These are phyloP conservation scores for Philypnodon macrostomus DNA, from an alignment of 2,797 vertebrate species.

Conservation along the genomic window DNA sequence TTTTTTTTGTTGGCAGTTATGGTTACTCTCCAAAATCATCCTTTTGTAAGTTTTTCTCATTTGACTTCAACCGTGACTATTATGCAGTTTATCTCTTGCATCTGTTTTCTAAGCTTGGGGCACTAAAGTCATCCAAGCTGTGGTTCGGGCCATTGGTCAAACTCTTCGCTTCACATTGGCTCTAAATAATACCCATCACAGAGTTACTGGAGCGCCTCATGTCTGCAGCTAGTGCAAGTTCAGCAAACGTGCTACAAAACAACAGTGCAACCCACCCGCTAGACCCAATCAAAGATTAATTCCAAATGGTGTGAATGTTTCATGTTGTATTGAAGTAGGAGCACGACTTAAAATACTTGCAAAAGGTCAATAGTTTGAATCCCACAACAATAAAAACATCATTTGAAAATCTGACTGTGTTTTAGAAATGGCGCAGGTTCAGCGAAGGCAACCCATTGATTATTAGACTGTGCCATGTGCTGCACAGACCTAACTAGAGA, in stretches of 20 bases:
- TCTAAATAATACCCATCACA: not conserved
- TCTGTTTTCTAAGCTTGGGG: not conserved
- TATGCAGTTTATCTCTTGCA: not conserved
- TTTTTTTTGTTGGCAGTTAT: not conserved
- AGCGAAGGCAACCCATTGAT: no score
- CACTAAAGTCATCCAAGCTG: not conserved
- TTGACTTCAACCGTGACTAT: not conserved
- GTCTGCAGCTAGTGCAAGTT: not conserved
- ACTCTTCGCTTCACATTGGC: not conserved
- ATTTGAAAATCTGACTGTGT: not conserved
- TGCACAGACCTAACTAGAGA: no score
- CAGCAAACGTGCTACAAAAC: not conserved
- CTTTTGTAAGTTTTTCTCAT: not conserved
- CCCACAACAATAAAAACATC: not conserved
- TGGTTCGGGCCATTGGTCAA: constrained; percentile 4
- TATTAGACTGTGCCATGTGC: no score
- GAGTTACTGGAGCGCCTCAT: not conserved
- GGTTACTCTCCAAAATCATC: not conserved
- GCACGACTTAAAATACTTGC: not conserved
- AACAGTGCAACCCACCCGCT: not conserved
- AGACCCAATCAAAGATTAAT: not conserved
- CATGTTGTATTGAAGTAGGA: not conserved
- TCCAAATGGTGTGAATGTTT: not conserved
- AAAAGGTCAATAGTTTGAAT: not conserved
- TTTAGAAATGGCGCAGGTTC: not conserved